phyloP scores from a whole-genome alignment of 2,888 invertebrate species.

The Drosophila pseudotalamancana region DNA sequence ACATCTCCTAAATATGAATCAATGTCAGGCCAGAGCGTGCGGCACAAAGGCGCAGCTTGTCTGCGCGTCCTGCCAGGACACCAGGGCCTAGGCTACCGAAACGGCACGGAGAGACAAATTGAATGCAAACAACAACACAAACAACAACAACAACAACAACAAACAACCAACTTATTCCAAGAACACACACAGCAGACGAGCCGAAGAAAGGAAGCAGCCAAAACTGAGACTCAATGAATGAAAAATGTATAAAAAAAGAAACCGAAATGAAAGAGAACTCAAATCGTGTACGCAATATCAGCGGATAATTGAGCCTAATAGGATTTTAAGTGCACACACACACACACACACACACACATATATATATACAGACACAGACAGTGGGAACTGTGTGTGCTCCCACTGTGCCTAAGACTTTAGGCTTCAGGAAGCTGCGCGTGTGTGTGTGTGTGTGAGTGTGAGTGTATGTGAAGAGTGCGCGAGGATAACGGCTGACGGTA shows the following conservation, averaged over 20 bases:
- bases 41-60: constrained; percentile 79
- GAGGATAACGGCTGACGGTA: constrained; percentile 68
- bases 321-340: constrained; percentile 83
- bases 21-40: constrained; percentile 78
- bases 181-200: constrained; percentile 51
- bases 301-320: constrained; percentile 83
- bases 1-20: constrained; percentile 77
- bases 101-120: constrained; percentile 73
- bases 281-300: constrained; percentile 78
- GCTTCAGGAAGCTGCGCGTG: constrained; percentile 45
- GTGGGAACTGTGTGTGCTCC: constrained; percentile 63
- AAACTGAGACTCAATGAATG: constrained; percentile 57
- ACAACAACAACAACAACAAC: constrained; percentile 29
- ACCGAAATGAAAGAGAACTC: constrained; percentile 52
- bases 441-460: constrained; percentile 12
- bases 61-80: constrained; percentile 70
- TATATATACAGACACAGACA: constrained; percentile 46
- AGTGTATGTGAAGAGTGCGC: constrained; percentile 37
- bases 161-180: constrained; percentile 64
- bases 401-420: constrained; percentile 71
- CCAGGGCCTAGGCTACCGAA: constrained; percentile 59
- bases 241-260: constrained; percentile 34
- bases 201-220: constrained; percentile 34
- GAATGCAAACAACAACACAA: constrained; percentile 70
- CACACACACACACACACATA: constrained; percentile 48